These are phyloP conservation scores for Pseudomyrmex concolor DNA, from an alignment of 1,140 invertebrate genomes.

Conservation along the genomic window DNA sequence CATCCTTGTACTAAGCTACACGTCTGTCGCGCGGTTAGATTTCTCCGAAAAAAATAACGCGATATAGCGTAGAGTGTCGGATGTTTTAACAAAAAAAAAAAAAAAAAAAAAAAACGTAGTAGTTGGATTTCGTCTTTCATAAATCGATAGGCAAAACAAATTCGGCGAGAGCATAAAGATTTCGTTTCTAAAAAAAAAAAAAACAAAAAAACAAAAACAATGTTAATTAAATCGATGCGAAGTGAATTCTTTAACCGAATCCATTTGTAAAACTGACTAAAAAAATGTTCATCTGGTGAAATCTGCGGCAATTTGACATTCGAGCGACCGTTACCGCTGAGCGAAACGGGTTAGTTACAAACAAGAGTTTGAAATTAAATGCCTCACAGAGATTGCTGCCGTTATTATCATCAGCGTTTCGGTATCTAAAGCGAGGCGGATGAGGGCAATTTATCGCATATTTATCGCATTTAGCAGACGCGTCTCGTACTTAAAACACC, in stretches of 20 bases:
- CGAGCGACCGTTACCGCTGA: constrained; percentile 27
- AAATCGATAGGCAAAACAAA: background rate
- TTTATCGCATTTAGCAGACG: constrained; percentile 34
- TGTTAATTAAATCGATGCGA: background rate
- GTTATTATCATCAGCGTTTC: constrained; percentile 29
- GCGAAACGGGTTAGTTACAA: background rate
- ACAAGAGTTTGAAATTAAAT: constrained; percentile 15
- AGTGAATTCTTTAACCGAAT: background rate
- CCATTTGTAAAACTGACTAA: background rate
- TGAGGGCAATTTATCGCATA: constrained; percentile 41
- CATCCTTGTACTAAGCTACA: constrained; percentile 33
- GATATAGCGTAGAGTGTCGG: background rate
- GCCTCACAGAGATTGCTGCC: constrained; percentile 2
- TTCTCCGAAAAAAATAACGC: constrained; percentile 33
- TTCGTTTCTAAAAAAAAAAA: background rate
- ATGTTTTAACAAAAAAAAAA: background rate
- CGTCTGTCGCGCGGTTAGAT: constrained; percentile 15
- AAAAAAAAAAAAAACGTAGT: background rate
- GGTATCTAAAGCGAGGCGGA: constrained; percentile 17
- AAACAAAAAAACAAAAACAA: too few species aligned
- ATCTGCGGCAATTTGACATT: constrained; percentile 4
- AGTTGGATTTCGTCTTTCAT: background rate
- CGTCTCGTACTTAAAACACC: constrained; percentile 51
- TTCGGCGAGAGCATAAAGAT: background rate
- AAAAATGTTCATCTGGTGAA: background rate